phyloP scores from a whole-genome alignment of 2,888 invertebrate species.

The Microctonus aethiopoides region DNA sequence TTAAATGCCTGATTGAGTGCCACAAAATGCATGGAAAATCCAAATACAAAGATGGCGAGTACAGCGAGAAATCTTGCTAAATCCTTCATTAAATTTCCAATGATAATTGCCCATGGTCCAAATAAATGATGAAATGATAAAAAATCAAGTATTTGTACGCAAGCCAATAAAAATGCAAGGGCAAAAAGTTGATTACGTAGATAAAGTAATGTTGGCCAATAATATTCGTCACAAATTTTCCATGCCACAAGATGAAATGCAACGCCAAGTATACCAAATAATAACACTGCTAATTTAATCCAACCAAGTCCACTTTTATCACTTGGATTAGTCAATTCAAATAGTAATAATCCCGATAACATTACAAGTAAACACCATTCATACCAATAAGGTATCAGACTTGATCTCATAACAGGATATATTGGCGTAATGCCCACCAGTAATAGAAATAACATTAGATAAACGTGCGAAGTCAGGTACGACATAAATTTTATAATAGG shows the following conservation, averaged over 20 bases:
- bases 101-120: constrained; percentile 99
- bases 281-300: constrained; percentile 87
- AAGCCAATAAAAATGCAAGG: constrained; percentile 92
- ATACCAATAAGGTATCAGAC: constrained; percentile 91
- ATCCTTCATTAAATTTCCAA: constrained; percentile 93
- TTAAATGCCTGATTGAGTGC: constrained; percentile 95
- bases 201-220: constrained; percentile 91
- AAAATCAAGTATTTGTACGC: constrained; percentile 97
- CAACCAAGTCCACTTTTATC: constrained; percentile 97
- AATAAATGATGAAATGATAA: constrained; percentile 99
- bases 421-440: constrained; percentile 91
- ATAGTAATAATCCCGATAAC: constrained; percentile 93
- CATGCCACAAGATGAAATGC: constrained; percentile 88
- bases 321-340: constrained; percentile 97
- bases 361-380: constrained; percentile 96
- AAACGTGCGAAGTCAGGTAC: constrained; percentile 97
- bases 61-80: constrained; percentile 97
- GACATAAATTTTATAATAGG: constrained; percentile 99
- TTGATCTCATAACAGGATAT: constrained; percentile 82
- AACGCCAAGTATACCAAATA: constrained; percentile 91
- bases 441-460: constrained; percentile 92
- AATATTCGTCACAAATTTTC: constrained; percentile 73
- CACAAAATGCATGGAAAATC: constrained; percentile 97
- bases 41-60: constrained; percentile 96
- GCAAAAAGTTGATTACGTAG: constrained; percentile 97